A percentile compares a stretch with the other conserved stretches of the same genome.
phyloP scores from a whole-genome alignment of 2,888 invertebrate species.

The Xestia xanthographa region DNA sequence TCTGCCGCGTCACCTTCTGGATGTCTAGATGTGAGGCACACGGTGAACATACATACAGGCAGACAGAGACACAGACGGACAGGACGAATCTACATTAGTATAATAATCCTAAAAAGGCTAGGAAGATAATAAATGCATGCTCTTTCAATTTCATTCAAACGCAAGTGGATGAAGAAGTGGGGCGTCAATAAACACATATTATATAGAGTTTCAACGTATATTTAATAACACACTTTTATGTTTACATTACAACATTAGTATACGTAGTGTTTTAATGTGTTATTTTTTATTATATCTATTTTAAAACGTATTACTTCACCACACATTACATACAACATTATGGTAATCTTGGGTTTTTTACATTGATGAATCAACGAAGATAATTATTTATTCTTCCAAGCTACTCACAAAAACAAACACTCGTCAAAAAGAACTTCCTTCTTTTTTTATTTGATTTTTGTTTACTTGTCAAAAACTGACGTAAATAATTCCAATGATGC shows the following conservation, averaged over 20 bases:
- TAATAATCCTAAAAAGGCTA: no score
- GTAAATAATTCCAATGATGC: conserved; percentile 1
- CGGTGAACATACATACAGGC: no score
- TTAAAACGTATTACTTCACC: not conserved
- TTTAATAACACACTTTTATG: not conserved
- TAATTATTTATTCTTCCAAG: not conserved
- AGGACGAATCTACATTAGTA: no score
- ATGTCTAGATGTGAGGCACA: no score
- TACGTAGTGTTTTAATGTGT: not conserved
- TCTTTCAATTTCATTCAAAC: not conserved
- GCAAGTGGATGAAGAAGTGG: not conserved
- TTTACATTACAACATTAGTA: not conserved
- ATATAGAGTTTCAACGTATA: not conserved
- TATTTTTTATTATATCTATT: not conserved
- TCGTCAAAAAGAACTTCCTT: not conserved
- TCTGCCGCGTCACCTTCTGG: no score
- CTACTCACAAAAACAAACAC: conserved; percentile 25
- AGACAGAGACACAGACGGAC: no score
- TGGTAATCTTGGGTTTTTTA: conserved; percentile 15
- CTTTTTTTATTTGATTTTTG: conserved; percentile 16
- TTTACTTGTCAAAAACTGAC: conserved; percentile 20
- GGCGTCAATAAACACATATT: not conserved
- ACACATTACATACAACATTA: not conserved
- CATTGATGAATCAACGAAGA: conserved; percentile 17
- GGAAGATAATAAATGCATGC: no score